phyloP scores from a whole-genome alignment of 35 echinoderm and acorn worm species.

The Ophioderma brevispina region DNA sequence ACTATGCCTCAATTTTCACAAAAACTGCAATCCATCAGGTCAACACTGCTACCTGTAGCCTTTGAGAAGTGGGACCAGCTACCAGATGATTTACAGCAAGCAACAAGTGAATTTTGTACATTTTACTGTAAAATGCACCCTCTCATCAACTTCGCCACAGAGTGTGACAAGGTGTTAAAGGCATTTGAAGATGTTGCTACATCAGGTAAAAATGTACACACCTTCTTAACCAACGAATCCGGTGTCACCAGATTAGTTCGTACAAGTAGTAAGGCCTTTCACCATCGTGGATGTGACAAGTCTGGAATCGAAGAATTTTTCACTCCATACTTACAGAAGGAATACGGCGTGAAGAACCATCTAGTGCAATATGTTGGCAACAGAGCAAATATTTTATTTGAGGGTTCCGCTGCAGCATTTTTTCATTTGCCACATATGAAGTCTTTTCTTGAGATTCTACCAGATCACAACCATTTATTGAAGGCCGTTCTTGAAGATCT shows the following conservation, averaged over 20 bases:
- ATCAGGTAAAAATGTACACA: background rate
- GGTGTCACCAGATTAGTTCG: constrained; percentile 7
- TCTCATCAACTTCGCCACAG: constrained; percentile 38
- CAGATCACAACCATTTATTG: constrained; percentile 34
- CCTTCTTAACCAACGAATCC: background rate
- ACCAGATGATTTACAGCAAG: background rate
- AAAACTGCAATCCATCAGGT: background rate
- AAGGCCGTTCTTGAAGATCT: constrained; percentile 38
- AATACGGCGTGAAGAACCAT: constrained; percentile 29
- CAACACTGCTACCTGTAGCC: constrained; percentile 10
- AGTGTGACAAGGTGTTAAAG: constrained; percentile 39
- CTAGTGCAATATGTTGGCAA: constrained; percentile 45
- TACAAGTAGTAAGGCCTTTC: constrained; percentile 44
- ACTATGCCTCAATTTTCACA: constrained; percentile 46
- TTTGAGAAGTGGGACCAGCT: constrained; percentile 2
- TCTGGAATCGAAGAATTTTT: constrained; percentile 36
- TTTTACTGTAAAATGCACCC: constrained; percentile 54
- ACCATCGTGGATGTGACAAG: constrained; percentile 44
- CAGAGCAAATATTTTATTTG: constrained; percentile 42
- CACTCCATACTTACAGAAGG: background rate
- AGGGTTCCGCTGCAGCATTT: constrained; percentile 37
- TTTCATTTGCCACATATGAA: constrained; percentile 30
- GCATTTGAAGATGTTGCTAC: constrained; percentile 29
- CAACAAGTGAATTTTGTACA: background rate
- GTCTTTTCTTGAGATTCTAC: background rate